phyloP scores from a whole-genome alignment of 2,113 vertebrate species.

The human (Homo sapiens) region DNA sequence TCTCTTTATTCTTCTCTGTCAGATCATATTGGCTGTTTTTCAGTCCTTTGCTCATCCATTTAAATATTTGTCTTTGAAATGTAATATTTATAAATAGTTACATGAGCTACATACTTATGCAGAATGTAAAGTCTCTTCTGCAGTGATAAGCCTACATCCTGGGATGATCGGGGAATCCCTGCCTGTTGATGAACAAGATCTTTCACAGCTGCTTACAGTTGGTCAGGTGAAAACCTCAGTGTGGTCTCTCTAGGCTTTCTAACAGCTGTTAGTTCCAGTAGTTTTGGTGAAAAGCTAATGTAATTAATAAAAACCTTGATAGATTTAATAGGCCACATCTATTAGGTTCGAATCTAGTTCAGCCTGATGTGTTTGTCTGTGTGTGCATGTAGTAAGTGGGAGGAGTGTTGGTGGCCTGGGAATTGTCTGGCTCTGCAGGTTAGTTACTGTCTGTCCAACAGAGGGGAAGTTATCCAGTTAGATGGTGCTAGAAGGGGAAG shows the following conservation, averaged over 20 bases:
- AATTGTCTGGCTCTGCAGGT: not conserved
- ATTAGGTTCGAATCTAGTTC: not conserved
- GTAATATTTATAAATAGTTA: not conserved
- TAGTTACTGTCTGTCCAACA: not conserved
- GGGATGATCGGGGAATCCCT: not conserved
- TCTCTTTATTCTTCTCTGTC: not conserved
- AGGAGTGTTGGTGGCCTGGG: not conserved
- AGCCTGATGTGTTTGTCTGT: not conserved
- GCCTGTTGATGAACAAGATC: not conserved
- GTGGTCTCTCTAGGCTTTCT: not conserved
- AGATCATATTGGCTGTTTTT: not conserved
- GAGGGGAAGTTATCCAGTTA: not conserved
- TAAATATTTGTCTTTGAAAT: slow-evolving; percentile 14
- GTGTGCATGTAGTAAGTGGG: not conserved
- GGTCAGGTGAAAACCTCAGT: not conserved
- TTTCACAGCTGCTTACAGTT: not conserved
- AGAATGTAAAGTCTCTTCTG: not conserved
- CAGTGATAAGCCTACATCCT: not conserved
- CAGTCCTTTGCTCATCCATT: not conserved
- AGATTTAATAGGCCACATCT: not conserved
- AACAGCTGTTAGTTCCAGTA: not conserved
- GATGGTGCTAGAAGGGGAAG: not conserved
- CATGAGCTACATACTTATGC: not conserved
- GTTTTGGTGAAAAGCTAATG: not conserved
- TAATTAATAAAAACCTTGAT: not conserved